Base-by-base conservation (phyloP, 2,888 invertebrate genomes). In the Macroteleia sp. region DNA sequence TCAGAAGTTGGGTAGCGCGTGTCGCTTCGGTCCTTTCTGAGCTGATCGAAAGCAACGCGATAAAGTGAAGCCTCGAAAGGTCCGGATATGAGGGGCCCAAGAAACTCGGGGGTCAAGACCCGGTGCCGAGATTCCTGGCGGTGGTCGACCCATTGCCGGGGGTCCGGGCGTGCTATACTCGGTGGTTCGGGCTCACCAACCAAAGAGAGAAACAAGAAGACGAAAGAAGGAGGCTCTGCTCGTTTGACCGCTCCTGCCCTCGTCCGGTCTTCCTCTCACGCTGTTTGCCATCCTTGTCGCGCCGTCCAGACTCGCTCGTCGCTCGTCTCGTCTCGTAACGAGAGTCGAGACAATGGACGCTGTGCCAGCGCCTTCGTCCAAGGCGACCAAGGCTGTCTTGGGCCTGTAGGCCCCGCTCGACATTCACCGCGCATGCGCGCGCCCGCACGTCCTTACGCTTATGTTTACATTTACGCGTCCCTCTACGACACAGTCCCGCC, bases 331-430 rank as follows among this genome's bases (percentile, higher is more conserved):
- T 75, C 82, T 80, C 79, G 80, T 81, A 82, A 82, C 77, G 69
- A 80, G 80, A 77, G 54, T 66, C 70, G 66, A 89, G 89, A 90
- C 90, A 90, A 90, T 90, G 89, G 89, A 89, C 88, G 89, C 87
- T 87, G 83, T 86, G 86, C 80, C 87, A 83, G 85, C 84, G 87
- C 87, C 87, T 88, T 88, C 83, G 83, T 83, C 88, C 89, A 89
- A 88, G 89, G 89, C 87, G 83, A 83, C 88, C 89, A 89, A 88
- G 89, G 89, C 87, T 89, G 86, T 84, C 82, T 80, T 69, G 76
- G 80, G 70, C 74, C 74, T 52, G 56, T 48, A 66, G 75, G 79
- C 79, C 80, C 80, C 77, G 76, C 76, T 75, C 77, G 54, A 76
- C 64, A 70, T 67, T 54, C 77, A 66, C 70, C 76, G 76, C 66